Evolutionary conservation across 2,113 vertebrate species (phyloP).

Genomic region (Chaetura pelagica): DNA sequence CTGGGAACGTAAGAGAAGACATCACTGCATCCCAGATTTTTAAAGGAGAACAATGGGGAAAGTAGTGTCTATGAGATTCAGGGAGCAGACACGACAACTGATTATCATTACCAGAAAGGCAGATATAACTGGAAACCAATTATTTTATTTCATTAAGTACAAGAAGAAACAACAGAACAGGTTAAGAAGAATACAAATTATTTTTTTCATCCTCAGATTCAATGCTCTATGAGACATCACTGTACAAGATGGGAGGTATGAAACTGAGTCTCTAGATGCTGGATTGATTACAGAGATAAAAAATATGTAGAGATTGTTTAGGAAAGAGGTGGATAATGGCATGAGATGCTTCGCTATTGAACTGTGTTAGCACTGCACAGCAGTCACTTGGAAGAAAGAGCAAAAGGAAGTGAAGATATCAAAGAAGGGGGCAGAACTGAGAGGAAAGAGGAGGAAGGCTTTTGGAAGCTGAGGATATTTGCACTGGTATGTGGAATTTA

Average conservation of each 20-base stretch:
- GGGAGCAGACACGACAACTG: not conserved
- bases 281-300: not conserved
- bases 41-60: not conserved
- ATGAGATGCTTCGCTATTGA: not conserved
- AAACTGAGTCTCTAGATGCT: not conserved
- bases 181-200: not conserved
- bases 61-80: not conserved
- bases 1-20: not conserved
- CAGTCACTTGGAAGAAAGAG: not conserved
- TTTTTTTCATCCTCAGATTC: not conserved
- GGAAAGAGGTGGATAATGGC: not conserved
- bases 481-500: not conserved
- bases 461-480: not conserved
- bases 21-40: not conserved
- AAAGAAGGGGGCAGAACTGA: not conserved
- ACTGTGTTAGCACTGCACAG: not conserved
- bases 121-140: not conserved
- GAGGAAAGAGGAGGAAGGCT: not conserved
- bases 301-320: not conserved
- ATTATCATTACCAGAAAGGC: not conserved
- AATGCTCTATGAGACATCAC: not conserved
- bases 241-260: not conserved
- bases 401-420: not conserved
- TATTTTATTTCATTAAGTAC: not conserved
- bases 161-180: accelerated